These are phyloP conservation scores for Lagenorhynchus albirostris DNA, from an alignment of 2,113 vertebrate genomes.

Conservation along the genomic window DNA sequence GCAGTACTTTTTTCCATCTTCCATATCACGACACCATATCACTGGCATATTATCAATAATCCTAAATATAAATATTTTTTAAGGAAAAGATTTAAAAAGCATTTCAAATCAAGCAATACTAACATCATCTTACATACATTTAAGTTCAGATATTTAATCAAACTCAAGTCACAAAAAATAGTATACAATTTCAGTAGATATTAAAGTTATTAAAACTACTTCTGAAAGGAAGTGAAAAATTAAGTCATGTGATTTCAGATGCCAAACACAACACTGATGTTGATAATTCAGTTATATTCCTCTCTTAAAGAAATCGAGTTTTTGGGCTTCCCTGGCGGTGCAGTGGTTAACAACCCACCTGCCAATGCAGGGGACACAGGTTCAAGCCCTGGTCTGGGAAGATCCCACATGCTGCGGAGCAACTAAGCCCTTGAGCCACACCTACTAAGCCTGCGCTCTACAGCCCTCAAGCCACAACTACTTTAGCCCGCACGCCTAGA, in stretches of 20 bases:
- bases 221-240: neutral
- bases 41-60: slow-evolving; percentile 96
- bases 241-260: neutral
- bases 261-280: slow-evolving; percentile 87
- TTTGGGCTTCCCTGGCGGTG: too few species aligned
- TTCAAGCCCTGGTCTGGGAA: too few species aligned
- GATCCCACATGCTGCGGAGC: too few species aligned
- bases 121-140: neutral
- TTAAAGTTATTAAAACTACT: neutral
- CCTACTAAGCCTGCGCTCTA: too few species aligned
- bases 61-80: slow-evolving; percentile 78
- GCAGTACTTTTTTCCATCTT: slow-evolving; percentile 89
- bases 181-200: neutral
- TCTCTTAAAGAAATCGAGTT: slow-evolving; percentile 89
- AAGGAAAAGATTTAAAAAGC: slow-evolving; percentile 61
- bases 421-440: too few species aligned
- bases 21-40: slow-evolving; percentile 92
- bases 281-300: slow-evolving; percentile 91
- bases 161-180: neutral
- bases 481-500: too few species aligned
- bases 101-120: slow-evolving; percentile 40
- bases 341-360: too few species aligned
- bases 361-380: too few species aligned
- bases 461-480: too few species aligned
- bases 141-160: neutral